Conservation (phyloP, 2,888 invertebrate genomes). For the Hydraecia micacea region DNA sequence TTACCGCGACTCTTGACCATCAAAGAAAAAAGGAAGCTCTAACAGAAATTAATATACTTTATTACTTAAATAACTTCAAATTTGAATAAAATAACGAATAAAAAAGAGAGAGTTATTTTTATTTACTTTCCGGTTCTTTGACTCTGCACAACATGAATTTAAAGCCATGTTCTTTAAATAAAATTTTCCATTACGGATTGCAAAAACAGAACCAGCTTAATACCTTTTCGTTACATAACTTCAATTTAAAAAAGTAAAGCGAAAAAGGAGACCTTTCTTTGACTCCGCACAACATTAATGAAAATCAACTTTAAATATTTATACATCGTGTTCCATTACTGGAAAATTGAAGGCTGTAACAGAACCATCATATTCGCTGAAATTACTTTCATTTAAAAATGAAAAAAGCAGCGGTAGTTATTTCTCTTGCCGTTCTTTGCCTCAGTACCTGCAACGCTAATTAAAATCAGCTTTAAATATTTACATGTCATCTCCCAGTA, state of each 20-base stretch:
- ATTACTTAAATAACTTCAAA: neutral
- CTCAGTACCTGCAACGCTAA: neutral
- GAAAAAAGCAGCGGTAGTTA: neutral
- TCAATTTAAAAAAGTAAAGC: slow-evolving; percentile 1
- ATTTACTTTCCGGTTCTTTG: neutral
- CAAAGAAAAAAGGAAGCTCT: neutral
- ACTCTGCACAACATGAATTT: neutral
- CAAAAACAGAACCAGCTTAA: neutral
- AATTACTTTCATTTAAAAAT: neutral
- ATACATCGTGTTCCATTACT: slow-evolving; percentile 1
- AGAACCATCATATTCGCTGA: neutral
- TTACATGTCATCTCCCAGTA: slow-evolving; percentile 16
- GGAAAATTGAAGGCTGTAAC: neutral
- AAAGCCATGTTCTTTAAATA: neutral
- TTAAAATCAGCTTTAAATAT: slow-evolving; percentile 29
- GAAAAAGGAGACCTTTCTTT: neutral
- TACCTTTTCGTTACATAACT: neutral
- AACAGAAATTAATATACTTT: slow-evolving; percentile 12
- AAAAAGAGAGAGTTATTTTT: neutral
- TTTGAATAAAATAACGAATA: neutral
- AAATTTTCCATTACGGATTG: slow-evolving; percentile 4
- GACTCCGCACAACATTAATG: neutral
- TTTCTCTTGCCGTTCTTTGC: neutral
- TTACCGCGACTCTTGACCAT: slow-evolving; percentile 13
- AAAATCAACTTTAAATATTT: slow-evolving; percentile 23